Percentiles rank a stretch among this genome's conserved stretches.
Evolutionary conservation across 2,797 vertebrate genomes (phyloP).

Genomic region (Notolabrus celidotus): DNA sequence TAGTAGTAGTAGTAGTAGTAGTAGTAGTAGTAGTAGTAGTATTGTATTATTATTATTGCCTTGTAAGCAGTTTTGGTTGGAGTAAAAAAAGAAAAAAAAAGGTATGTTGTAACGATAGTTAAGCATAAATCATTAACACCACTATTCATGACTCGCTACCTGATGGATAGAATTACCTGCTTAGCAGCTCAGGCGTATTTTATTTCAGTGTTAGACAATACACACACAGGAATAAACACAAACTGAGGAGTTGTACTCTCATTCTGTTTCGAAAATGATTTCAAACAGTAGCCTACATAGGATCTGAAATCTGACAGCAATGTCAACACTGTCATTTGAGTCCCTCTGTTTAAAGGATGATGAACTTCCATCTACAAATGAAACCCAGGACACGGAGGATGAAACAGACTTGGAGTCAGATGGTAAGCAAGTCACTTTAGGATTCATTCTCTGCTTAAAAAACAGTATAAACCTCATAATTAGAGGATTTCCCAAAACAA

Average conservation of each 20-base stretch:
- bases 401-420: slow-evolving; percentile 84
- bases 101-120: slow-evolving; percentile 21
- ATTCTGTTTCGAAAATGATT: not conserved
- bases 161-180: slow-evolving; percentile 67
- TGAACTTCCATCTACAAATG: slow-evolving; percentile 38
- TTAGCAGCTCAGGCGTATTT: slow-evolving; percentile 36
- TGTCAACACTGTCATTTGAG: slow-evolving; percentile 72
- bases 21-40: too few species aligned
- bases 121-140: slow-evolving; percentile 70
- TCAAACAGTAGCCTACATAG: not conserved
- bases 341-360: slow-evolving; percentile 71
- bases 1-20: too few species aligned
- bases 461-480: too few species aligned
- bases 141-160: slow-evolving; percentile 35
- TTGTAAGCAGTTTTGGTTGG: not conserved
- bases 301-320: slow-evolving; percentile 13
- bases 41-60: too few species aligned
- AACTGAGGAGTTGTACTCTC: not conserved
- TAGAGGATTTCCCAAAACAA: slow-evolving; percentile 1
- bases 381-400: slow-evolving; percentile 53
- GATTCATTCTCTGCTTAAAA: too few species aligned
- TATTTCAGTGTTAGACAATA: slow-evolving; percentile 35
- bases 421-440: too few species aligned
- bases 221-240: slow-evolving; percentile 14
- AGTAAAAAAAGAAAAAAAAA: not conserved